Evolutionary conservation across 2,113 vertebrate genomes (phyloP), one percentile per base, ranked within the genome.

Genomic region (Campylomormyrus numenius): DNA sequence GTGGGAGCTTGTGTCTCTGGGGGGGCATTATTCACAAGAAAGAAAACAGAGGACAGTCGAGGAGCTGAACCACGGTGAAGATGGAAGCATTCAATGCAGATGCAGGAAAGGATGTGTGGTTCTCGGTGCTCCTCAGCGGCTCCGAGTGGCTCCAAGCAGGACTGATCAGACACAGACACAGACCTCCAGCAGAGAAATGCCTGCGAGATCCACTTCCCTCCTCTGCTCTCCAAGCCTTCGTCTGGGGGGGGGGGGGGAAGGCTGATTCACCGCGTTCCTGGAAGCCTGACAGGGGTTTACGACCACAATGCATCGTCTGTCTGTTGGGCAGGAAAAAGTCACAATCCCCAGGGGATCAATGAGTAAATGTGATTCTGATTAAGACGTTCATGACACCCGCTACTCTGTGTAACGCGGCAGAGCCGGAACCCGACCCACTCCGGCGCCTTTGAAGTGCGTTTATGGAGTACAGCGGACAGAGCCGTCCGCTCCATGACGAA

Each of bases 401-500:
- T 95, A 95, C 93, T 94, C 92, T 92, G 91, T 92, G 10, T 89
- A 91, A 52, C 85, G 66, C 85, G 53, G 35, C 87, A 19, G 46
- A 74, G 86, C 89, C 77, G 91, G 92, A 93, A 94, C 90, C 74
- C 90, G 92, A 95, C 96, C 92, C 90, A 92, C 91, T 92, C 87
- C 88, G 91, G 89, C 45, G 93, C 91, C 94, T 97, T 96, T 97
- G 95, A 97, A 97, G 95, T 96, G 92, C 91, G 90, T 95, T 95
- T 95, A 94, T 94, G 94, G 93, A 94, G 90, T 89, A 89, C 24
- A 11, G 89, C 50, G 87, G 89, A 89, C 85, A 6, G 21, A 92
- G 88, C 91, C 46, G 11, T 93, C 89, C 74, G 93, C 91, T 90
- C 91, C 92, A 95, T 95, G 95, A 96, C 94, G 95, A 96, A 96